These are phyloP conservation scores for Micrasema longulum DNA, from an alignment of 1,140 invertebrate species.

Conservation along the genomic window DNA sequence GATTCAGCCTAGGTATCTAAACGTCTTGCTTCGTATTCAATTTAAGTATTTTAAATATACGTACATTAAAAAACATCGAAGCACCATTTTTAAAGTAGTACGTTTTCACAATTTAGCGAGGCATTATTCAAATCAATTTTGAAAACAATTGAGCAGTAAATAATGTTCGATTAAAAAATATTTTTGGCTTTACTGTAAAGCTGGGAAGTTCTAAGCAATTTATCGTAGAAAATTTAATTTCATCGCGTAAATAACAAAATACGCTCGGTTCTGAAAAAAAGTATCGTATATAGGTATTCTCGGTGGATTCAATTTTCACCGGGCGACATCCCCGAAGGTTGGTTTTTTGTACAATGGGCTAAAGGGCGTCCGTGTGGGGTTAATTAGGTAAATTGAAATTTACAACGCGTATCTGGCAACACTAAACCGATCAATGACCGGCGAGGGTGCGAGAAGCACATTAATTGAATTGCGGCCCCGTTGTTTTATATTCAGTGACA, in stretches of 20 bases:
- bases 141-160: too few species aligned
- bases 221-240: not conserved
- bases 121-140: too few species aligned
- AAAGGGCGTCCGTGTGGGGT: slow-evolving; percentile 44
- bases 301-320: slow-evolving; percentile 28
- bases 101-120: too few species aligned
- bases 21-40: too few species aligned
- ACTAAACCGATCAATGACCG: slow-evolving; percentile 37
- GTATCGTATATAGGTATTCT: slow-evolving; percentile 17
- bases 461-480: slow-evolving; percentile 27
- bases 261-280: not conserved
- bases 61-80: too few species aligned
- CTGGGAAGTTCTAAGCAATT: not conserved
- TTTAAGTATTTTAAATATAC: too few species aligned
- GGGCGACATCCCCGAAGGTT: slow-evolving; percentile 33
- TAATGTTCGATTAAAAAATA: too few species aligned
- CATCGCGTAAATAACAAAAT: slow-evolving; percentile 16
- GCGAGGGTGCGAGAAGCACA: slow-evolving; percentile 17
- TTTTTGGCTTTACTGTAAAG: not conserved
- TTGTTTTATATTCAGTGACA: slow-evolving; percentile 14
- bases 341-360: slow-evolving; percentile 38
- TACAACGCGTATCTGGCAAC: slow-evolving; percentile 48
- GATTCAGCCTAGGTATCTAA: too few species aligned
- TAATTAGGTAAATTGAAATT: slow-evolving; percentile 53
- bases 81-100: too few species aligned